Base-by-base conservation (phyloP, 1,140 invertebrate species). In the Solenopsis invicta region DNA sequence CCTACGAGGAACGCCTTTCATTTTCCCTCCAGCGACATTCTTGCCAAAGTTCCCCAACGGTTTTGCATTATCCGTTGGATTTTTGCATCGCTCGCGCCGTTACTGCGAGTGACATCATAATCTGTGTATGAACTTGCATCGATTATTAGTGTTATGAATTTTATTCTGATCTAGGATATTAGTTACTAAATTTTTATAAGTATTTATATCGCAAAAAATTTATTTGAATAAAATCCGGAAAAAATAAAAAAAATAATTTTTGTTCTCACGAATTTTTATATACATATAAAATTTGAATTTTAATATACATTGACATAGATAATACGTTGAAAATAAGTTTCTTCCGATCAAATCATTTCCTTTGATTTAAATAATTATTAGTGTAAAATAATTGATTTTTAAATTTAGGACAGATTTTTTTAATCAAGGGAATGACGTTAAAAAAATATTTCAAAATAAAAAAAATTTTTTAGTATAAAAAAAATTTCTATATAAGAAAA, bases 1-100 rank as follows among this genome's bases (percentile, higher is more conserved):
- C 80, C 67, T 72, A 72, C 54, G 69, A 84, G 80, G 24, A 84
- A 84, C 80, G 80, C 80, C 80, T 84, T 84, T 84, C 80, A 71
- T 75, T 84, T 84, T 84, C 54, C 69, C 76, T 52, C 67, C 69
- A 59, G 29, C 80, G 69, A 37, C 80, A 74, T 84, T 74, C 80
- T 61, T 74, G 54, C 72, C 80, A 74, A 84, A 75, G 69, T 50
- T 82, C 69, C 16, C 41, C 37, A 21, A 75, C 80, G n/a, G 9
- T 74, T 37, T 54, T 48, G 52, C 34, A 16, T 24, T n/a, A 80
- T 41, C 16, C 34, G 13, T 41, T 67, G 48, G 61, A 80, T 67
- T 80, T 80, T 69, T 67, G 4, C 21, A 8, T 18, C n/a, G 16
- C n/a, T 80, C 18, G n/a, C 24, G 16, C 24, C 16, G 59, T n/a